phyloP scores from a whole-genome alignment of 2,888 invertebrate genomes.

The Chelonus formosanus region DNA sequence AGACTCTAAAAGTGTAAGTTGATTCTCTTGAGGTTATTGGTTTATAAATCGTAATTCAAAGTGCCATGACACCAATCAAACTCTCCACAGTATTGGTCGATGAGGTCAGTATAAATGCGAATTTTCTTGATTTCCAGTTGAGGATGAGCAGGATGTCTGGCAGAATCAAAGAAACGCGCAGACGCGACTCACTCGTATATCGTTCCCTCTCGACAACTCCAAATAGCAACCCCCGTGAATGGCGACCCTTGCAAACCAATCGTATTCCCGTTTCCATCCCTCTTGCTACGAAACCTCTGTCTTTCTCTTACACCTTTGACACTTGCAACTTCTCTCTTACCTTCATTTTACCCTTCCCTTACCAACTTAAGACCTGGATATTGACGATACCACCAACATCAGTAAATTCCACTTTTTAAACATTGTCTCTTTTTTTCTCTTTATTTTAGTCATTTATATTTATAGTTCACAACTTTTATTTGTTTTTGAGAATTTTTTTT shows the following conservation, averaged over 20 bases:
- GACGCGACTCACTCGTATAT: conserved; percentile 43
- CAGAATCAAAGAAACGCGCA: conserved; percentile 59
- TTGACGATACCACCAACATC: conserved; percentile 31
- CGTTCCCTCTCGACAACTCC: conserved; percentile 39
- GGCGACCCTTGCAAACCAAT: conserved; percentile 65
- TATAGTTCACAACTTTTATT: too few species aligned
- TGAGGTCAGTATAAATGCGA: conserved; percentile 34
- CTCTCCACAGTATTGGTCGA: conserved; percentile 54
- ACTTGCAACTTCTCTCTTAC: conserved; percentile 22
- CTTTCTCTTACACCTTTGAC: conserved; percentile 12
- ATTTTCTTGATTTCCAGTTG: too few species aligned
- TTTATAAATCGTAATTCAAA: conserved; percentile 51
- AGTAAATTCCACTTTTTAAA: conserved; percentile 4
- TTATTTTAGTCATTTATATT: too few species aligned
- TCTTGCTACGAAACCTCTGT: conserved; percentile 54
- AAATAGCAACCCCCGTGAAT: conserved; percentile 60
- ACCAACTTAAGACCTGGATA: conserved; percentile 28
- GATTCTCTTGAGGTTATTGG: neutral
- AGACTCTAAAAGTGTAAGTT: neutral
- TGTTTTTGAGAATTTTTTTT: too few species aligned
- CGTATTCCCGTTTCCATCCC: conserved; percentile 66
- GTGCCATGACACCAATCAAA: conserved; percentile 65
- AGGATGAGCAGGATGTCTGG: conserved; percentile 39
- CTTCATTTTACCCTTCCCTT: conserved; percentile 21
- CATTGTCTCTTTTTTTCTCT: too few species aligned